A percentile compares a stretch with the other conserved stretches of the same genome.
Conservation (phyloP, 2,113 vertebrate species). For the Halcyon senegalensis region DNA sequence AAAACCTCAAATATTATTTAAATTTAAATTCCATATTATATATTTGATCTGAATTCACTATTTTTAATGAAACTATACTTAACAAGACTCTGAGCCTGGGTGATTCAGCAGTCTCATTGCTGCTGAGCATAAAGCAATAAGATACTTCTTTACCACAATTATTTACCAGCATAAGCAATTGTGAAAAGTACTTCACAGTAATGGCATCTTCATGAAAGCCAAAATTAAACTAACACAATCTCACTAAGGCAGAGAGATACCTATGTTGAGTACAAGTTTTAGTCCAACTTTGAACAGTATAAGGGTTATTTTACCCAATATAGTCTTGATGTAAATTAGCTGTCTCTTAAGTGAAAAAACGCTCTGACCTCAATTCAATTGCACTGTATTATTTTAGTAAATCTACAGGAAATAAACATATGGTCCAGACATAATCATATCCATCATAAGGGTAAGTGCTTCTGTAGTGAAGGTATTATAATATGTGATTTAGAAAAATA, state of each 20-base stretch:
- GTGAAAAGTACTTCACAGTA: constrained; percentile 71
- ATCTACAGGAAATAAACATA: constrained; percentile 25
- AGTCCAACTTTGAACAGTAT: constrained; percentile 8
- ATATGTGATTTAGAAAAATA: constrained; percentile 63
- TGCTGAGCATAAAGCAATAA: constrained; percentile 29
- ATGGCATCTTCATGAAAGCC: constrained; percentile 24
- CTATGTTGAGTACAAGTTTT: background rate
- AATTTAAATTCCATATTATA: constrained; percentile 83
- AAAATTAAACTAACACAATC: background rate
- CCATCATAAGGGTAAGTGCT: background rate
- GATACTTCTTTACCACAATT: constrained; percentile 21
- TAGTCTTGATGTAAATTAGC: constrained; percentile 5
- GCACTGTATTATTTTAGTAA: constrained; percentile 21
- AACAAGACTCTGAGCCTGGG: constrained; percentile 47
- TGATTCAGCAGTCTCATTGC: constrained; percentile 34
- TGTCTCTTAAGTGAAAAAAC: constrained; percentile 45
- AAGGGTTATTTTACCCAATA: background rate
- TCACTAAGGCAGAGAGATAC: background rate
- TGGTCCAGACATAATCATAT: background rate
- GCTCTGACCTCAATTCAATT: background rate
- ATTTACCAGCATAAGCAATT: constrained; percentile 56
- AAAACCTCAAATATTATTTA: constrained; percentile 76
- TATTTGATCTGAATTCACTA: constrained; percentile 79
- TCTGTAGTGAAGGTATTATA: constrained; percentile 32
- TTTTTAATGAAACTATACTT: constrained; percentile 72